Evolutionary conservation across 2,888 invertebrate species (phyloP), one percentile per base, ranked within the genome.

Genomic region (Hipparchia semele): DNA sequence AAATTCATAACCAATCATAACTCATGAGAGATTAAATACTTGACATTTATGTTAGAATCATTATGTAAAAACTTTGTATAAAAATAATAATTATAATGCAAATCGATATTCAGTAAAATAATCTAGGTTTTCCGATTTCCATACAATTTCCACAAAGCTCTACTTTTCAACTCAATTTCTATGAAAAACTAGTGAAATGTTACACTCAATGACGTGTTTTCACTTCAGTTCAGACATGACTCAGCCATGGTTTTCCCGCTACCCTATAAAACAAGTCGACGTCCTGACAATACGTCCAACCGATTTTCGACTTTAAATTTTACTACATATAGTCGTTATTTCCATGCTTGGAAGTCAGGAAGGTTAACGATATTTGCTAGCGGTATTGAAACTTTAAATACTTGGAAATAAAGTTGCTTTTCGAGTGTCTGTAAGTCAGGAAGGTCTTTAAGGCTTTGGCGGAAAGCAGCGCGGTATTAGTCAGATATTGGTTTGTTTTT

Each of bases 211-310:
- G 74, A 75, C 75, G 75, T 73, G 73, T 61, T 73, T 74, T 74
- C 77, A 68, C 68, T 66, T 66, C 58, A 53, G 65, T 75, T 73
- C 74, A 74, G 62, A n/a, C 58, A 73, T 78, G 78, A 78, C 61
- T 78, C 76, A 78, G 71, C 70, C 69, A 23, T 46, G 77, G 78
- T 68, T 77, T 79, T 79, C 71, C 78, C 78, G 66, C 64, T 70
- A 73, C 49, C 74, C 72, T 61, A 73, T 75, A 72, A 39, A 76
- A 77, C 75, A 74, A 74, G 74, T 75, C 64, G 6, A 49, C 60
- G 73, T 51, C 53, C 13, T 56, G 65, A 53, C 73, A 59, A 54
- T 7, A 6, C 5, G 12, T 9, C 5, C 8, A 49, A 59, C 12
- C 67, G 0, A 59, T 23, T 69, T 64, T 51, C 8, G 59, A 60